Conservation (phyloP, 2,888 invertebrate genomes). For the Camponotus fellah region DNA sequence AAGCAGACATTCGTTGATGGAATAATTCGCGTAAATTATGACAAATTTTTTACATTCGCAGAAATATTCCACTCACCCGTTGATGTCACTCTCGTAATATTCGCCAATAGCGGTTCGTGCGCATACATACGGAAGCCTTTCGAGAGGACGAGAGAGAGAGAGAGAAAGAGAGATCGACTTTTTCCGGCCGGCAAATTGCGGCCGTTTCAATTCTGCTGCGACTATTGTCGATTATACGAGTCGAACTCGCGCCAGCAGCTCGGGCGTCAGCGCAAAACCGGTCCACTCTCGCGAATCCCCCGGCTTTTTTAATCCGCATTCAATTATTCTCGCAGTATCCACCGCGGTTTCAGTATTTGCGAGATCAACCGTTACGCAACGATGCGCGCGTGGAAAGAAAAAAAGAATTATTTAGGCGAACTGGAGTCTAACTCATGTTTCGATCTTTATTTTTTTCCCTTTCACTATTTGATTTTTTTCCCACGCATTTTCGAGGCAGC, state of each 20-base stretch:
- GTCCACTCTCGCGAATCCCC: conserved; percentile 1
- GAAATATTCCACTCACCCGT: not conserved
- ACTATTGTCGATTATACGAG: conserved; percentile 61
- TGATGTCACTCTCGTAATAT: conserved; percentile 7
- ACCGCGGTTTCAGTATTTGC: conserved; percentile 40
- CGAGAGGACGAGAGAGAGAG: conserved; percentile 5
- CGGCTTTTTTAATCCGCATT: conserved; percentile 45
- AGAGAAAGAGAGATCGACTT: conserved; percentile 20
- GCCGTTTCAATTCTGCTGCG: conserved; percentile 70
- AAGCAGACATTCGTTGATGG: not conserved
- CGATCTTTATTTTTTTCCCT: conserved; percentile 6
- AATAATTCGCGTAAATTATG: not conserved
- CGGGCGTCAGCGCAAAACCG: conserved; percentile 5
- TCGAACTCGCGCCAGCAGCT: conserved; percentile 52
- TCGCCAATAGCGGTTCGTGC: not conserved
- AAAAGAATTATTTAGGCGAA: conserved; percentile 46
- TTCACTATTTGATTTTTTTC: not conserved
- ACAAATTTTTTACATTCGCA: not conserved
- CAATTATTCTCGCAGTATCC: conserved; percentile 47
- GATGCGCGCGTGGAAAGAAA: conserved; percentile 15
- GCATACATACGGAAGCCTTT: not conserved
- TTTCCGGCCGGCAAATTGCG: conserved; percentile 58
- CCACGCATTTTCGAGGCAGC: too few relatives aligned
- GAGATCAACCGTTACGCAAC: conserved; percentile 43
- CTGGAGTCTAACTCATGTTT: conserved; percentile 19